A percentile compares a stretch with the other conserved stretches of the same genome.
These are phyloP conservation scores for Agonum fuliginosum DNA, from an alignment of 2,888 invertebrate species.

Conservation along the genomic window DNA sequence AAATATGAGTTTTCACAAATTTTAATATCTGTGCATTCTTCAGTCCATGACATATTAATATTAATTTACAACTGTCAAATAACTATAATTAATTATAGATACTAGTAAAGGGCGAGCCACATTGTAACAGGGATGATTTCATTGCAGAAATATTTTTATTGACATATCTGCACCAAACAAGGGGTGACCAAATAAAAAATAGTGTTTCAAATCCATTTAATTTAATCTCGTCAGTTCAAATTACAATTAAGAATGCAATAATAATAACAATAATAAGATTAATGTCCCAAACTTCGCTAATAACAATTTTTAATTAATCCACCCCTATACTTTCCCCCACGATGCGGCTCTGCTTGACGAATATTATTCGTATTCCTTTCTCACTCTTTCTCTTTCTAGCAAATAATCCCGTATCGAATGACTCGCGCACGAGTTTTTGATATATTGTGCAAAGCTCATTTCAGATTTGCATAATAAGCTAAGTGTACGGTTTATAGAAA, in stretches of 20 bases:
- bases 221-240: neutral
- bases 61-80: too few species aligned
- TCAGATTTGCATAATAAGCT: slow-evolving; percentile 49
- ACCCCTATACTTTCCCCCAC: neutral
- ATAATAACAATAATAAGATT: slow-evolving; percentile 18
- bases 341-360: neutral
- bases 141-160: too few species aligned
- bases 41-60: too few species aligned
- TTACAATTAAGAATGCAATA: slow-evolving; percentile 31
- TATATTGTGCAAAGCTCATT: slow-evolving; percentile 53
- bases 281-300: neutral
- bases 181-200: neutral
- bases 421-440: slow-evolving; percentile 40
- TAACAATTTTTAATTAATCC: slow-evolving; percentile 14
- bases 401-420: slow-evolving; percentile 46
- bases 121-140: too few species aligned
- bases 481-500: slow-evolving; percentile 13
- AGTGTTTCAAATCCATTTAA: neutral
- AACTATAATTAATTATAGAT: too few species aligned
- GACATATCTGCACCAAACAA: too few species aligned
- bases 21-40: too few species aligned
- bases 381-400: slow-evolving; percentile 20
- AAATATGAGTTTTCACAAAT: too few species aligned
- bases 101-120: too few species aligned
- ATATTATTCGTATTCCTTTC: slow-evolving; percentile 8